These are phyloP conservation scores for Euborellia annulipes DNA, from an alignment of 1,140 invertebrate genomes.

Conservation along the genomic window DNA sequence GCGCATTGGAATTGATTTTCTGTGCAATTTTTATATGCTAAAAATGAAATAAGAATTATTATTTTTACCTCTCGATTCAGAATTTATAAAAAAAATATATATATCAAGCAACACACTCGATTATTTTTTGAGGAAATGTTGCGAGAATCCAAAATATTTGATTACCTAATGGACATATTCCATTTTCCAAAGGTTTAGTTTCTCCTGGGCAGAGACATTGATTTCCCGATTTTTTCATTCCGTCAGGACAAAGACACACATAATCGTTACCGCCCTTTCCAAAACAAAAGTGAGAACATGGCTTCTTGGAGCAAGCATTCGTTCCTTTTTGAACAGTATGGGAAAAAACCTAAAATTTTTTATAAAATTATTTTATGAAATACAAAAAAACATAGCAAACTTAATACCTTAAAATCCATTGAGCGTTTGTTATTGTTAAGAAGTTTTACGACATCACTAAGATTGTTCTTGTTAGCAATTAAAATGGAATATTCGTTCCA, in stretches of 20 bases:
- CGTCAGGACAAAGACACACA: slow-evolving; percentile 64
- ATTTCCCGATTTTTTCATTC: slow-evolving; percentile 35
- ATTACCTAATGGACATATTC: slow-evolving; percentile 43
- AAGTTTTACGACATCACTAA: slow-evolving; percentile 40
- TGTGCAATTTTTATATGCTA: slow-evolving; percentile 22
- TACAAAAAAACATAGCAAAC: neutral
- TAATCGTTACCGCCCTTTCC: slow-evolving; percentile 43
- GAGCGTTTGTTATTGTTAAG: slow-evolving; percentile 43
- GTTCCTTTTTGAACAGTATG: slow-evolving; percentile 50
- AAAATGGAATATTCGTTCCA: slow-evolving; percentile 65
- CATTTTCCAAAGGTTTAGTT: too few relatives aligned
- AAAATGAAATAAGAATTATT: slow-evolving; percentile 29
- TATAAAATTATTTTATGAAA: neutral
- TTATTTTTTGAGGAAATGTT: too few relatives aligned
- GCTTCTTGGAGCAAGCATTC: slow-evolving; percentile 55
- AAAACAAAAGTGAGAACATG: slow-evolving; percentile 56
- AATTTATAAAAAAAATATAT: too few relatives aligned
- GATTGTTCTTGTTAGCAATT: slow-evolving; percentile 57
- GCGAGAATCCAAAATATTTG: too few relatives aligned
- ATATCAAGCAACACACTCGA: too few relatives aligned
- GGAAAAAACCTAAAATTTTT: slow-evolving; percentile 38
- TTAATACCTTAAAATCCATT: slow-evolving; percentile 61
- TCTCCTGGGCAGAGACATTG: slow-evolving; percentile 53
- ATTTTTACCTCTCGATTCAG: too few relatives aligned
- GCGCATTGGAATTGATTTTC: slow-evolving; percentile 38